These are phyloP conservation scores for Peromyscus polionotus DNA, from an alignment of 2,113 vertebrate species.

Conservation along the genomic window DNA sequence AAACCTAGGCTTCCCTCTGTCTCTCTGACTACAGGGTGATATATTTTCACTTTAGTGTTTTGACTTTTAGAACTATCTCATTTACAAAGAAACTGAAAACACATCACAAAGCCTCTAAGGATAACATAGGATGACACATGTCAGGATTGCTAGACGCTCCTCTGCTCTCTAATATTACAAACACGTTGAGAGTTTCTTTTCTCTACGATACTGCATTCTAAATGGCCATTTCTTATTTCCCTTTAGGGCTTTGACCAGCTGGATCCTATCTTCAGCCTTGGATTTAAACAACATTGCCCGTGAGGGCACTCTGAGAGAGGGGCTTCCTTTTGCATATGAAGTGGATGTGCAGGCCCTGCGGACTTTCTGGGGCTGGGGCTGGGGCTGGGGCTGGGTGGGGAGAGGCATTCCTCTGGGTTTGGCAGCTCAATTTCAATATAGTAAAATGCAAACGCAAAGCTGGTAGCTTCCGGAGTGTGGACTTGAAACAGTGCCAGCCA, in stretches of 20 bases:
- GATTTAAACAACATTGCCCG: background rate
- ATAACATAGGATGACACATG: background rate
- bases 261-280: background rate
- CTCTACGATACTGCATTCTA: background rate
- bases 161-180: background rate
- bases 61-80: background rate
- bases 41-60: background rate
- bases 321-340: too few species aligned
- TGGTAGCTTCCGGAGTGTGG: background rate
- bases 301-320: rapidly evolving
- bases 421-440: background rate
- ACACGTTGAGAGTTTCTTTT: background rate
- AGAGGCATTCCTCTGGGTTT: background rate
- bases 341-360: rapidly evolving
- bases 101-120: rapidly evolving
- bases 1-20: background rate
- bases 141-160: background rate
- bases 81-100: background rate
- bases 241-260: background rate
- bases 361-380: too few species aligned
- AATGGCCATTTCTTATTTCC: background rate
- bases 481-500: background rate
- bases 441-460: background rate
- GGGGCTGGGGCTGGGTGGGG: rapidly evolving
- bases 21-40: background rate